Evolutionary conservation across 2,888 invertebrate species (phyloP), one percentile per base, ranked within the genome.

Genomic region (Epinotia ramella): DNA sequence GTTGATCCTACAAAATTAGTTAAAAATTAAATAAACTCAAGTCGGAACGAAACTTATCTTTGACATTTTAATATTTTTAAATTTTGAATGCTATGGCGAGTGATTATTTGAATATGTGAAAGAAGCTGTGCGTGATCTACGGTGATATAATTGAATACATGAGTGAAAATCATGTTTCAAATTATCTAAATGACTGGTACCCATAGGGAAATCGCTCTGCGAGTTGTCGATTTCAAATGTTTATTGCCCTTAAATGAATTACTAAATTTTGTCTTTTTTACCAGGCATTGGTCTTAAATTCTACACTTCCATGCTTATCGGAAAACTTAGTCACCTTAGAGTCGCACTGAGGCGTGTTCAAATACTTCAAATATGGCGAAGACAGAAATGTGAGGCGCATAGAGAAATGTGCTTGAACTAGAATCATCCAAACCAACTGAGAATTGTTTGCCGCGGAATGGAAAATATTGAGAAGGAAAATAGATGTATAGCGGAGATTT

Each of bases 261-360:
- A 74, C 68, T 74, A 71, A 75, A 75, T 66, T 75, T 71, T 75
- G 53, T 71, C 71, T 75, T 71, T 75, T 75, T 75, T 75, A 53
- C 75, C 75, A 75, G 75, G 75, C 75, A 18, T 75, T 59, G 75
- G 71, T 75, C 66, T 75, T 75, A 75, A 71, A 75, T 66, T 66
- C 75, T 66, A 28, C 75, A 66, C 70, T 75, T 66, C 74, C 74
- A 33, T 74, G 71, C 40, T 56, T 75, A 70, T 62, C 65, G 71
- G 66, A 12, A 75, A 75, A 66, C 60, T 71, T 75, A 75, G 65
- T 24, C 70, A 53, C 49, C 75, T 70, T 75, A 60, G 24, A 59
- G 12, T 75, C 66, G 69, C 64, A 64, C 6, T 24, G 59, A 60
- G 49, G 60, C 62, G 28, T 66, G 18, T 66, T 53, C 24, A 68